Base-by-base conservation (phyloP, 2,888 invertebrate genomes). In the Anoplius nigerrimus region DNA sequence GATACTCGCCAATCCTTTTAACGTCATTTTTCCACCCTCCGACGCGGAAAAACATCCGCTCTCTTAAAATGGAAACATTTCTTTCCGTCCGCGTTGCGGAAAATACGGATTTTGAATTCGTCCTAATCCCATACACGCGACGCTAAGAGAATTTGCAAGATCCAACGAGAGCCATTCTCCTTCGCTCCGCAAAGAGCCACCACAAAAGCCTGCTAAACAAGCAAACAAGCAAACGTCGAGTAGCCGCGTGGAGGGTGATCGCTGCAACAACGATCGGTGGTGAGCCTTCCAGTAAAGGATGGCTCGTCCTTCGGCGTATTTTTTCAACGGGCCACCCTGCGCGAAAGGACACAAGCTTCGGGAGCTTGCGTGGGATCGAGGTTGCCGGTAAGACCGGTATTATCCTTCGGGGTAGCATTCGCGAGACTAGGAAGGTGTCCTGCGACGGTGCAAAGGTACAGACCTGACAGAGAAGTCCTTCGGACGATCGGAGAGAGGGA, bases 301-400 rank as follows among this genome's bases (percentile, higher is more conserved):
- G 24, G 42, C 22, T 58, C 18, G 6, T 48, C 20, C 6, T 15
- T 11, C 43, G 57, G 57, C 58, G 46, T 78, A 69, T 83, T 82
- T 79, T 83, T 74, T 71, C 69, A 76, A 60, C 53, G 64, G 62
- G 53, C 66, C 15, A 69, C 60, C 58, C 55, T 52, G 24, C 57
- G 43, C 60, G 62, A 63, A 62, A 71, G 56, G 48, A 16, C 48
- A 56, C 57, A 61, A 13, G 4, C 34, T 11, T 11, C 4, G 34
- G 34, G 34, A n/a, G 34, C 34, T 34, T 6, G 34, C 34, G 34
- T 34, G 61, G 11, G 58, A 48, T 21, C 21, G 15, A 21, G 21
- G 34, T 11, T 11, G 22, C n/a, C n/a, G 24, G 27, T 60, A 46
- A 61, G 51, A 21, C 16, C 48, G 48, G 34, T 18, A 48, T 48